Evolutionary conservation across 2,113 vertebrate species (phyloP).

Genomic region (Petaurus breviceps): DNA sequence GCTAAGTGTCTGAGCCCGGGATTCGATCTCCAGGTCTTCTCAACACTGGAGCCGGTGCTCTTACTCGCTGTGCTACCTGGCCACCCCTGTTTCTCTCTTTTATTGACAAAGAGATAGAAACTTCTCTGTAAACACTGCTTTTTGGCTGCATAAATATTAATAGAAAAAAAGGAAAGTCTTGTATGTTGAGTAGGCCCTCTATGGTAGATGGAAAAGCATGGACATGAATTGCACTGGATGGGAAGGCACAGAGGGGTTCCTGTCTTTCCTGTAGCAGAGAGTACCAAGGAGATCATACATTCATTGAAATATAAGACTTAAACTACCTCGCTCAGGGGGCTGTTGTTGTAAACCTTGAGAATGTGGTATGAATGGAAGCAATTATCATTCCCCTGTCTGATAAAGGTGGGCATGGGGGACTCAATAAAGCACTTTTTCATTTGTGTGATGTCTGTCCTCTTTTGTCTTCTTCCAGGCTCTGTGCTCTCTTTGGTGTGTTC

Average conservation of each 20-base stretch:
- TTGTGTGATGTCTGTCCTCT: not conserved
- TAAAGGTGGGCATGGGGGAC: not conserved
- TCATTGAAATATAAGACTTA: not conserved
- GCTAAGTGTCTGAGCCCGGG: too few species aligned
- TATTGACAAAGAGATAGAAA: not conserved
- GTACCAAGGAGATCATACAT: not conserved
- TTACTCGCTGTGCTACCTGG: too few species aligned
- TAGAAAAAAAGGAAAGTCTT: not conserved
- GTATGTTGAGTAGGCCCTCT: not conserved
- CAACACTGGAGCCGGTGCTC: too few species aligned
- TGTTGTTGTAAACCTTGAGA: not conserved
- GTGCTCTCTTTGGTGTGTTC: conserved; percentile 78
- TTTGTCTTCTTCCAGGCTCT: conserved; percentile 71
- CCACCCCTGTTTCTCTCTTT: too few species aligned
- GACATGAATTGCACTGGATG: not conserved
- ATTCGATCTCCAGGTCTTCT: too few species aligned
- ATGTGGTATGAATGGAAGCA: not conserved
- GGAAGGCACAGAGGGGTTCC: not conserved
- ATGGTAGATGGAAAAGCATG: not conserved
- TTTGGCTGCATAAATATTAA: not conserved
- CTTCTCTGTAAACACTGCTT: not conserved
- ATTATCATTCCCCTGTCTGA: not conserved
- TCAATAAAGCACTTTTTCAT: not conserved
- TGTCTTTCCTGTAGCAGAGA: not conserved
- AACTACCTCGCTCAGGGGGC: not conserved